phyloP scores from a whole-genome alignment of 23 tunicate species.

The Halocynthia roretzi region DNA sequence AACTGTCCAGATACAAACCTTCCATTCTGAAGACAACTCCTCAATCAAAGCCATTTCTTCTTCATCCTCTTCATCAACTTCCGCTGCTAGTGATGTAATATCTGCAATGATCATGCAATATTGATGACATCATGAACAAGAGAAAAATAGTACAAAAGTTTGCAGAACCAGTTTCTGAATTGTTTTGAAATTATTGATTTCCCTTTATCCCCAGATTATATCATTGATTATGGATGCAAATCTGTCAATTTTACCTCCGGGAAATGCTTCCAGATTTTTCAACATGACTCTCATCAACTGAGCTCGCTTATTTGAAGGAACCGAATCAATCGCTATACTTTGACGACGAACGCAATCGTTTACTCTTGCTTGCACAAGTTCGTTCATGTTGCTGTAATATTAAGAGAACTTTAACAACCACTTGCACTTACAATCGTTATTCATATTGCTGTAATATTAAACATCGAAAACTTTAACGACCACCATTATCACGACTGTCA shows the following conservation, averaged over 20 bases:
- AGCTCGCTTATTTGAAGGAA: constrained; percentile 2
- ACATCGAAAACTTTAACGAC: too few species aligned
- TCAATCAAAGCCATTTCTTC: constrained; percentile 20
- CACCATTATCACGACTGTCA: too few species aligned
- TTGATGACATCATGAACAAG: background rate
- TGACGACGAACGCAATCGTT: constrained; percentile 11
- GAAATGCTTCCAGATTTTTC: background rate
- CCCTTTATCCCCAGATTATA: too few species aligned
- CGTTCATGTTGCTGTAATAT: background rate
- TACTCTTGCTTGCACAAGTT: constrained; percentile 4
- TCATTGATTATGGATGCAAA: too few species aligned
- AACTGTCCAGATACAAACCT: constrained; percentile 13
- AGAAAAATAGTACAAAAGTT: background rate
- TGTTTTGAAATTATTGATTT: background rate
- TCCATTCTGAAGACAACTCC: constrained; percentile 34
- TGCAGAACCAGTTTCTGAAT: background rate
- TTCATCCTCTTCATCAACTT: constrained; percentile 31
- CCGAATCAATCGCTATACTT: constrained; percentile 9
- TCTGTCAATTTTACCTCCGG: background rate
- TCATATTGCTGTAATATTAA: too few species aligned
- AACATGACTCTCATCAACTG: constrained; percentile 4
- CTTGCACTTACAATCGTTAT: too few species aligned
- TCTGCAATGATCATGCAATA: constrained; percentile 1
- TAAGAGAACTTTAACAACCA: background rate
- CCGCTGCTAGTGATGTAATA: constrained; percentile 20